Evolutionary conservation across 2,888 invertebrate genomes (phyloP).

Genomic region (Venusia cambrica): DNA sequence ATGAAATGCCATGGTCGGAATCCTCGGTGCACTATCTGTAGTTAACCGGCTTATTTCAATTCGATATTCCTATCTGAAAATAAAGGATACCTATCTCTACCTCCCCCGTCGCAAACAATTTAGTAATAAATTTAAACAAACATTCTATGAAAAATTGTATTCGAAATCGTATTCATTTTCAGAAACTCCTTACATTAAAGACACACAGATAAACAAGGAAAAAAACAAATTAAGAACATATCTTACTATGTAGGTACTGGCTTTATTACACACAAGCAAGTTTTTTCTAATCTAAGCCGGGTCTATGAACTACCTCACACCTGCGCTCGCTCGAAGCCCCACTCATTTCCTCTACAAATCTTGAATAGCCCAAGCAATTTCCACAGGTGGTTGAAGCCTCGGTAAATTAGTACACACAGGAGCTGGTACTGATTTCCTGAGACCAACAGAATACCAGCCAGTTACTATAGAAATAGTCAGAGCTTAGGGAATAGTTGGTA

Average conservation of each 20-base stretch:
- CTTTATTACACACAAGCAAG: background rate
- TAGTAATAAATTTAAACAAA: too few relatives aligned
- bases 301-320: slow-evolving; percentile 16
- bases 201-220: too few relatives aligned
- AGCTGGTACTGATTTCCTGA: slow-evolving; percentile 65
- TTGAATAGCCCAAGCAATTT: slow-evolving; percentile 20
- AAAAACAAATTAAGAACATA: too few relatives aligned
- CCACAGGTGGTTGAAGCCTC: slow-evolving; percentile 28
- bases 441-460: slow-evolving; percentile 27
- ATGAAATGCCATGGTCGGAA: too few relatives aligned
- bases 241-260: too few relatives aligned
- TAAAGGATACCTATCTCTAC: too few relatives aligned
- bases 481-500: slow-evolving; percentile 15
- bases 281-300: slow-evolving; percentile 8
- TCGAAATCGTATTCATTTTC: too few relatives aligned
- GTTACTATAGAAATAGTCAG: slow-evolving; percentile 5
- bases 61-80: background rate
- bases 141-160: too few relatives aligned
- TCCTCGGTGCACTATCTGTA: too few relatives aligned
- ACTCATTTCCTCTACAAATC: slow-evolving; percentile 27
- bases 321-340: slow-evolving; percentile 16
- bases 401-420: slow-evolving; percentile 48
- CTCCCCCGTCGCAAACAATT: too few relatives aligned
- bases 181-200: too few relatives aligned
- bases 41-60: too few relatives aligned